A percentile compares a stretch with the other conserved stretches of the same genome.
These are phyloP conservation scores for Zaprionus lachaisei DNA, from an alignment of 1,140 invertebrate genomes.

Conservation along the genomic window DNA sequence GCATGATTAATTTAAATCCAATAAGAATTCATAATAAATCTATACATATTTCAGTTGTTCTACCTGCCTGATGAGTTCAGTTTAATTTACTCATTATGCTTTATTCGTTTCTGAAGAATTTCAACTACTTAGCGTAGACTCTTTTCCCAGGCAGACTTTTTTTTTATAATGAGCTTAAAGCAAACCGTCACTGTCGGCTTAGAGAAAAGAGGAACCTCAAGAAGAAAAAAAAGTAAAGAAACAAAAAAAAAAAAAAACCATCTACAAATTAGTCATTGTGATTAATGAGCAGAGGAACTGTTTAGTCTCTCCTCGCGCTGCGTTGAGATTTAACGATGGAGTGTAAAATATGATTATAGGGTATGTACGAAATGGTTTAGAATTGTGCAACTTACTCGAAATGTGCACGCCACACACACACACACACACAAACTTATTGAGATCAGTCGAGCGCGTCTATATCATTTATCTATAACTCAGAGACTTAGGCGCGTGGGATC, in stretches of 20 bases:
- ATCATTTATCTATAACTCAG: neutral
- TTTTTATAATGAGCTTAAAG: slow-evolving; percentile 65
- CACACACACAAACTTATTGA: slow-evolving; percentile 35
- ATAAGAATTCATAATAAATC: neutral
- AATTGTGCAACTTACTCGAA: slow-evolving; percentile 53
- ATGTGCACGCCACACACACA: slow-evolving; percentile 28
- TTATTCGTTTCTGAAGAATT: neutral
- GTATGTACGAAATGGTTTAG: neutral
- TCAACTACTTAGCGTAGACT: slow-evolving; percentile 2
- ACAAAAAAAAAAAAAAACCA: slow-evolving; percentile 16
- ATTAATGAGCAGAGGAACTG: slow-evolving; percentile 60
- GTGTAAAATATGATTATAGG: slow-evolving; percentile 47
- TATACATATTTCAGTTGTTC: neutral
- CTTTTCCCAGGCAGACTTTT: slow-evolving; percentile 26
- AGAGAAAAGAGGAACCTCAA: slow-evolving; percentile 22
- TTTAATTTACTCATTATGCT: neutral
- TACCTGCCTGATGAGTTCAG: neutral
- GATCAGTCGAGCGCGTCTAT: slow-evolving; percentile 53
- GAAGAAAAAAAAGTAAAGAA: slow-evolving; percentile 10
- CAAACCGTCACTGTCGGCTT: slow-evolving; percentile 43
- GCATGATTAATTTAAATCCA: neutral
- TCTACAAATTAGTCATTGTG: slow-evolving; percentile 71
- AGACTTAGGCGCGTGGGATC: slow-evolving; percentile 10
- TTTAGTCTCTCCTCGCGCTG: slow-evolving; percentile 6
- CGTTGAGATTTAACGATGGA: slow-evolving; percentile 47